phyloP scores from a whole-genome alignment of 1,140 invertebrate genomes.

The Pissodes strobi region DNA sequence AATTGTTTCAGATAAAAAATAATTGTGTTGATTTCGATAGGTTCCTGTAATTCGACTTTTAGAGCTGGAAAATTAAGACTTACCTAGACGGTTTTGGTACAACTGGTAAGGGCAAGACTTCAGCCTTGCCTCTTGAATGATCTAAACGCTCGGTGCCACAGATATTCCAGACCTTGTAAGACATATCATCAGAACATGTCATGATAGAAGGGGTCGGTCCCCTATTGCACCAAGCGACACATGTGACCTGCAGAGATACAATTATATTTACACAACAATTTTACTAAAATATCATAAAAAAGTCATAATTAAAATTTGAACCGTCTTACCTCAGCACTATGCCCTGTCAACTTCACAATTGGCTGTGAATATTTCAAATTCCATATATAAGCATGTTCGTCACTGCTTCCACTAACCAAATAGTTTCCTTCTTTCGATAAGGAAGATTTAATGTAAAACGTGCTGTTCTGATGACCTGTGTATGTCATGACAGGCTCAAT shows the following conservation, averaged over 20 bases:
- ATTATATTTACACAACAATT: too few relatives aligned
- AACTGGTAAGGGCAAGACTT: conserved; percentile 51
- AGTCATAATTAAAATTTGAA: too few relatives aligned
- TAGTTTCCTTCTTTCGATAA: conserved; percentile 79
- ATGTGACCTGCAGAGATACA: conserved; percentile 61
- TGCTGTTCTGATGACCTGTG: conserved; percentile 72
- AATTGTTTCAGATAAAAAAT: not conserved
- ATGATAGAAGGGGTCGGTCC: conserved; percentile 62
- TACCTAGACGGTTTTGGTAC: conserved; percentile 2
- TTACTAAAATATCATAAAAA: too few relatives aligned
- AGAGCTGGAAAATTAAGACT: too few relatives aligned
- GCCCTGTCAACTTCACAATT: conserved; percentile 70
- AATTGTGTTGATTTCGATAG: too few relatives aligned
- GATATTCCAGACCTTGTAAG: conserved; percentile 76
- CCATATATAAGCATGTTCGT: conserved; percentile 85
- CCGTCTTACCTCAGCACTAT: conserved; percentile 71
- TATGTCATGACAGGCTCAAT: conserved; percentile 66
- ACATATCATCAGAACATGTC: conserved; percentile 80
- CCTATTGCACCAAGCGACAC: conserved; percentile 75
- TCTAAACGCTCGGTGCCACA: conserved; percentile 63
- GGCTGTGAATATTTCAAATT: conserved; percentile 67
- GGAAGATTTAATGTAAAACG: conserved; percentile 82
- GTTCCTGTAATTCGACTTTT: too few relatives aligned
- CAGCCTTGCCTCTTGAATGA: conserved; percentile 61
- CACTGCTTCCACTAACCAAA: conserved; percentile 81